These are phyloP conservation scores for Oryzias curvinotus DNA, from an alignment of 2,113 vertebrate species.

Conservation along the genomic window DNA sequence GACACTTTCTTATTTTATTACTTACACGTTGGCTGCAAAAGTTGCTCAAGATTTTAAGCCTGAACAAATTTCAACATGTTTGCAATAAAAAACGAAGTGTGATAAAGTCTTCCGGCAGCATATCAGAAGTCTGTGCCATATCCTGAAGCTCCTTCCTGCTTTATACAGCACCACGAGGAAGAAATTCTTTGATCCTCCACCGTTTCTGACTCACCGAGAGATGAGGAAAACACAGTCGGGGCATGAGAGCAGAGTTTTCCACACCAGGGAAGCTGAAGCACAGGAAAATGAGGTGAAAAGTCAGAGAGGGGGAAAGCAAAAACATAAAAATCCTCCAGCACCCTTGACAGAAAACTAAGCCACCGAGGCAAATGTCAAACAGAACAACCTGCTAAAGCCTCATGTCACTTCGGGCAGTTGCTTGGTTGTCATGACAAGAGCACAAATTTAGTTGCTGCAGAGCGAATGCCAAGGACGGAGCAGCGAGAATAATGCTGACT, in stretches of 20 bases:
- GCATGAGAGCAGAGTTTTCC: slow-evolving; percentile 21
- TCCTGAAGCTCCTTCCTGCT: slow-evolving; percentile 42
- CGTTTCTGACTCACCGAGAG: slow-evolving; percentile 39
- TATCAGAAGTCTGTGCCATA: slow-evolving; percentile 41
- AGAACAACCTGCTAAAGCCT: slow-evolving; percentile 50
- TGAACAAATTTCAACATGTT: slow-evolving; percentile 23
- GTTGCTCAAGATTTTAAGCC: slow-evolving; percentile 1
- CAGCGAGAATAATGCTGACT: slow-evolving; percentile 38
- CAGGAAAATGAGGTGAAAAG: slow-evolving; percentile 47
- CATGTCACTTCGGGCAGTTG: slow-evolving; percentile 25
- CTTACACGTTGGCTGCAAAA: too few species aligned
- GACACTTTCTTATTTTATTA: neutral
- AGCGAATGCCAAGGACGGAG: slow-evolving; percentile 27
- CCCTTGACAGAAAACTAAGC: slow-evolving; percentile 46
- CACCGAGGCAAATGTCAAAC: slow-evolving; percentile 45
- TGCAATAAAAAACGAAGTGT: slow-evolving; percentile 18
- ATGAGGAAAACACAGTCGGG: slow-evolving; percentile 36
- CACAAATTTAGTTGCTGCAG: slow-evolving; percentile 49
- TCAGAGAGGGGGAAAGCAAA: neutral
- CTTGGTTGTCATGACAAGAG: slow-evolving; percentile 34
- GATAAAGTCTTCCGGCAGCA: slow-evolving; percentile 20
- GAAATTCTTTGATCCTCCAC: slow-evolving; percentile 64
- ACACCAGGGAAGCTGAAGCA: slow-evolving; percentile 28
- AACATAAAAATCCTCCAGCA: slow-evolving; percentile 33
- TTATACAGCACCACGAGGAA: slow-evolving; percentile 37